Conservation (phyloP, 2,113 vertebrate species). For the Myiozetetes cayanensis region DNA sequence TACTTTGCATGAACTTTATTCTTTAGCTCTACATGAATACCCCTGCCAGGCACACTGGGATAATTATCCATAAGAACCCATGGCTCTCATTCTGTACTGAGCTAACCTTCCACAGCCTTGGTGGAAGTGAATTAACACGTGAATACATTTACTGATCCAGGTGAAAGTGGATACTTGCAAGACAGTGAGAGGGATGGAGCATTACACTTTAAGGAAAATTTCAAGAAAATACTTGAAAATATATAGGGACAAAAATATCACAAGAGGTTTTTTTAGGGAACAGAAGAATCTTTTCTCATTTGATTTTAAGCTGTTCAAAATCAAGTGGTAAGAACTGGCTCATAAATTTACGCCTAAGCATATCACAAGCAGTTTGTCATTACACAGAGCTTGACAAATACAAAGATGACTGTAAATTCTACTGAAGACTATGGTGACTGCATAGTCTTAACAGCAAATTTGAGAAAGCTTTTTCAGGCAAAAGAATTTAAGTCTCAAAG, state of each 20-base stretch:
- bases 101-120: background rate
- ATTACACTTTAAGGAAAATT: background rate
- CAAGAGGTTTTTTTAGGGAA: background rate
- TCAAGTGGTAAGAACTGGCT: background rate
- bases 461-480: background rate
- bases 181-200: background rate
- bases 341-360: background rate
- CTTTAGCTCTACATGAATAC: background rate
- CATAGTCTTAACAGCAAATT: background rate
- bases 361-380: background rate
- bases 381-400: background rate
- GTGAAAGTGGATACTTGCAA: background rate
- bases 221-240: background rate
- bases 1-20: background rate
- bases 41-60: background rate
- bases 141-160: background rate
- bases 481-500: background rate
- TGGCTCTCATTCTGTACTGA: rapidly evolving
- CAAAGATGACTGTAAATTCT: background rate
- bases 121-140: background rate
- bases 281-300: background rate
- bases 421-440: background rate
- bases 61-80: background rate
- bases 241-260: background rate
- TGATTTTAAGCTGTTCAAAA: background rate